Conservation (phyloP, 2,113 vertebrate species). For the Raja brachyura region DNA sequence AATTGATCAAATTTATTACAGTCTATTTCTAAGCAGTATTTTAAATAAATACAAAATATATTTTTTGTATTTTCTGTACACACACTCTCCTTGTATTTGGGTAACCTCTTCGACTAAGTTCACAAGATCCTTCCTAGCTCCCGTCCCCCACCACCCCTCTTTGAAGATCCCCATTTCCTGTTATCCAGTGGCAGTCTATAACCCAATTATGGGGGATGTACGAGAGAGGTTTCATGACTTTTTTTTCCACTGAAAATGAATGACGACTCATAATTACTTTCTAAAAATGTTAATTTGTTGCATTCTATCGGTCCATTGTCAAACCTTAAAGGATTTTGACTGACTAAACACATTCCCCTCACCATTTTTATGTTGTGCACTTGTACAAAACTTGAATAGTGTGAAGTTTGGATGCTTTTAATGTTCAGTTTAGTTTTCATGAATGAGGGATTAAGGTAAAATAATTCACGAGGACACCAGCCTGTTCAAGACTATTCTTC, state of each 20-base stretch:
- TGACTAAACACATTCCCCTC: neutral
- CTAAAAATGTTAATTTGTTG: neutral
- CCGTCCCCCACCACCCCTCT: neutral
- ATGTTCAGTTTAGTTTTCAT: neutral
- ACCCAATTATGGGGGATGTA: neutral
- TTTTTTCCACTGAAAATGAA: too few species aligned
- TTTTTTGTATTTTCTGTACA: too few species aligned
- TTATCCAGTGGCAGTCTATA: neutral
- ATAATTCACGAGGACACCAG: neutral
- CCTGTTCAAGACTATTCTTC: neutral
- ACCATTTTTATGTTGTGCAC: neutral
- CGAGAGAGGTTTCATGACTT: neutral
- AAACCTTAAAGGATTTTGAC: neutral
- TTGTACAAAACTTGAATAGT: neutral
- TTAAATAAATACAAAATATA: too few species aligned
- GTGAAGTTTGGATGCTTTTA: neutral
- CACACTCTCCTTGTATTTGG: too few species aligned
- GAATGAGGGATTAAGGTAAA: neutral
- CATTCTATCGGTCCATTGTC: neutral
- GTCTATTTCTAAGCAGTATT: too few species aligned
- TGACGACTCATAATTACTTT: neutral
- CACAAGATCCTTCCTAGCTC: too few species aligned
- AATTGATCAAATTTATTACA: too few species aligned
- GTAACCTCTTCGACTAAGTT: too few species aligned
- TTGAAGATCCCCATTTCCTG: neutral